Conservation (phyloP, 2,888 invertebrate genomes). For the Leuctra nigra region DNA sequence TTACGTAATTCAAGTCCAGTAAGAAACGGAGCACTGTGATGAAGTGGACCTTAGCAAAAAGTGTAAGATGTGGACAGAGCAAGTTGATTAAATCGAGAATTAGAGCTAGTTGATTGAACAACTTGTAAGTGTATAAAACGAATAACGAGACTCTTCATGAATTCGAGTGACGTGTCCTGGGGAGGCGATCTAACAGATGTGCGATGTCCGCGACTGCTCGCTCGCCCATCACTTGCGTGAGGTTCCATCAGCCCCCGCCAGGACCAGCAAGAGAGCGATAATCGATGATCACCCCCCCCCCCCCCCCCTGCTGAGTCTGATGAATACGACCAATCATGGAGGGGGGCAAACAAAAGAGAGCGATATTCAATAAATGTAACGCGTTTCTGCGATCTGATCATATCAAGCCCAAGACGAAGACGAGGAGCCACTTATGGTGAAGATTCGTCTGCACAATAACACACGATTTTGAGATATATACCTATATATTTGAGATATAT, state of each 20-base stretch:
- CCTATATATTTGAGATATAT: too few species aligned
- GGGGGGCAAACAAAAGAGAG: background rate
- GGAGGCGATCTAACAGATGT: slow-evolving; percentile 14
- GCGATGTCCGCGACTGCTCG: slow-evolving; percentile 1
- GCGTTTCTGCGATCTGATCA: slow-evolving; percentile 3
- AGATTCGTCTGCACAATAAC: background rate
- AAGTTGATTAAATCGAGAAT: too few species aligned
- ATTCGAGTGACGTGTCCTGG: too few species aligned
- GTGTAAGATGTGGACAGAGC: too few species aligned
- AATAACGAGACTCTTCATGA: too few species aligned
- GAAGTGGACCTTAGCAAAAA: too few species aligned
- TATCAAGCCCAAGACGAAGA: slow-evolving; percentile 5
- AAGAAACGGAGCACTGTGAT: too few species aligned
- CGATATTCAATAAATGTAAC: slow-evolving; percentile 12
- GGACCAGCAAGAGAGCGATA: slow-evolving; percentile 8
- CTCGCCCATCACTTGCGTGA: slow-evolving; percentile 9
- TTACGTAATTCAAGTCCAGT: too few species aligned
- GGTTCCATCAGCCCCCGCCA: slow-evolving; percentile 3
- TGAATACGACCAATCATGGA: background rate
- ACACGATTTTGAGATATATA: too few species aligned
- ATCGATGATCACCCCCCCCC: slow-evolving; percentile 7
- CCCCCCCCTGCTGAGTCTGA: background rate
- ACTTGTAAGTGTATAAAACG: too few species aligned
- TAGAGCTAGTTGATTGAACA: too few species aligned
- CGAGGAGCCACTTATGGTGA: background rate